Percentiles rank a stretch among this genome's conserved stretches.
Evolutionary conservation across 2,888 invertebrate genomes (phyloP).

Genomic region (Fissipunctia ypsillon): DNA sequence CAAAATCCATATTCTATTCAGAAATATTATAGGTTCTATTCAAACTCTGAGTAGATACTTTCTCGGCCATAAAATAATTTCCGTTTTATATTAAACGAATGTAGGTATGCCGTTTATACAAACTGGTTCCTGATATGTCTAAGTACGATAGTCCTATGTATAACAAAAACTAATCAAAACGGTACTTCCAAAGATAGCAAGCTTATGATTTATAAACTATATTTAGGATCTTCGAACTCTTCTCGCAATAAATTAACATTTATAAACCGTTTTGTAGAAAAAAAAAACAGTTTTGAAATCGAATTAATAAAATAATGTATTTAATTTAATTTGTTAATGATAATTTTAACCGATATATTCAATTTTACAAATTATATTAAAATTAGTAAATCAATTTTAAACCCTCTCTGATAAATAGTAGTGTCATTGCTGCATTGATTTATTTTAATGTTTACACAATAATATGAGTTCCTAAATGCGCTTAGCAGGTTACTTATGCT

Average conservation of each 20-base stretch:
- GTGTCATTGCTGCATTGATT: neutral
- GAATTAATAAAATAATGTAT: slow-evolving; percentile 21
- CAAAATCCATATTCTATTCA: neutral
- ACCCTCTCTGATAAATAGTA: neutral
- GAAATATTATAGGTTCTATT: neutral
- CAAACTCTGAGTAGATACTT: neutral
- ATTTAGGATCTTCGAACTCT: slow-evolving; percentile 57
- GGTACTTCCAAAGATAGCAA: slow-evolving; percentile 52
- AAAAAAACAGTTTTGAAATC: slow-evolving; percentile 39
- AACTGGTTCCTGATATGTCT: slow-evolving; percentile 21
- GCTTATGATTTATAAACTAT: slow-evolving; percentile 48
- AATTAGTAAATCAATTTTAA: neutral
- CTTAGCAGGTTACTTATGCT: neutral
- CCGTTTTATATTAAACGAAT: neutral
- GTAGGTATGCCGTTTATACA: neutral
- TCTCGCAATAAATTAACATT: slow-evolving; percentile 53
- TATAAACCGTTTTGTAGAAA: slow-evolving; percentile 17
- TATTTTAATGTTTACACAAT: slow-evolving; percentile 7
- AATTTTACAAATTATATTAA: neutral
- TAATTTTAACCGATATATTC: neutral
- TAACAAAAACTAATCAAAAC: slow-evolving; percentile 51
- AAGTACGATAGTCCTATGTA: slow-evolving; percentile 2
- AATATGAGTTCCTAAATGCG: neutral
- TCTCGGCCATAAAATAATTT: neutral
- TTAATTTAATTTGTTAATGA: slow-evolving; percentile 1